Base-by-base conservation (phyloP, 2,797 vertebrate species). In the Rhynchonycteris naso region DNA sequence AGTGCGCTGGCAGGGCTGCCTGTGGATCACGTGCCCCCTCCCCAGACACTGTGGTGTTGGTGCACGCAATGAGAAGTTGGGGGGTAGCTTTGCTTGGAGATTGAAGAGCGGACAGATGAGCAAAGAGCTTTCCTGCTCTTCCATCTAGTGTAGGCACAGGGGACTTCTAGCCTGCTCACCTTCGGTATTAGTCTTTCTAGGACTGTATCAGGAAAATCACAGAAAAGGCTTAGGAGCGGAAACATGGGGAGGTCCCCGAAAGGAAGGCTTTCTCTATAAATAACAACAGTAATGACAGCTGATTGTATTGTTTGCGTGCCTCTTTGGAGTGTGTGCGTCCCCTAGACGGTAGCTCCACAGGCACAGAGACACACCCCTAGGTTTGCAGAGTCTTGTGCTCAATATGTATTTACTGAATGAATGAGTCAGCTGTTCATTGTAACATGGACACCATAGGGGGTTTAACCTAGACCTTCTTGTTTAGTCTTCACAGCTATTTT, bases 1-100 rank as follows among this genome's bases (percentile, higher is more conserved):
- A 35, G 81, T 11, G 0, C 12, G 5, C 30, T 79, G 78, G 82
- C 50, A 74, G 56, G 33, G 63, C 74, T 92, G 95, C 96, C 97
- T 79, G 83, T 93, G 95, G 93, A 95, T 98, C 93, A 98, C 83
- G 1, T 79, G 96, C 16, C 38, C 65, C 33, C 50, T 92, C 78
- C 96, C 92, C 94, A 71, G 33, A 81, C 69, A 69, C 92, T 90
- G 94, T 59, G 71, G 59, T 76, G 75, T 92, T 92, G 87, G 88
- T 97, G 96, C 97, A 97, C 97, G 96, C 98, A 98, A 97, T 97
- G 97, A 97, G 93, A 91, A 96, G 71, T 87, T 79, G 86, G 69
- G 69, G 69, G 63, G 75, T 58, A 84, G 93, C 63, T 96, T 97
- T 16, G 84, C 80, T 74, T 13, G 7, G 88, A 96, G 90, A 72